Base-by-base conservation (phyloP, 35 echinoderm and acorn worm species). In the Heliocidaris erythrogramma region DNA sequence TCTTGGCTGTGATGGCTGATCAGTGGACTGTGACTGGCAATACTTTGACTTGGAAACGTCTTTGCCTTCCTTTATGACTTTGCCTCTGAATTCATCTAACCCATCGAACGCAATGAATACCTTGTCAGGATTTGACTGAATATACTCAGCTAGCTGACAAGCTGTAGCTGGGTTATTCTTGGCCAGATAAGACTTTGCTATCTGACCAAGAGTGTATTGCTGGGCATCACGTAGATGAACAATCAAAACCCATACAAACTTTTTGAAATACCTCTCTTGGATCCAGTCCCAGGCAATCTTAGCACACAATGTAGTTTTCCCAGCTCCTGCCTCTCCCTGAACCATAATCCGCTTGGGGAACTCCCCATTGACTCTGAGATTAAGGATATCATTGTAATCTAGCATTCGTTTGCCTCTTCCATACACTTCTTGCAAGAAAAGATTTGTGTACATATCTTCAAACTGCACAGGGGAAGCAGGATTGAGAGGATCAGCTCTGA, bases 271-370 rank as follows among this genome's bases (percentile, higher is more conserved):
- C 31, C 31, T 89, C 2, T 35, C 31, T 13, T 89, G 12, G 86
- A 27, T 14, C 86, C 86, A 89, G 86, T 89, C 86, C 86, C 86
- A 89, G 31, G 86, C 86, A 14, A 89, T 35, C 31, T 89, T 89
- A 30, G 86, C 13, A 13, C 21, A 89, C 24, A 89, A 4, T 35
- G 86, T 89, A 2, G 86, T 89, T 32, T 89, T 89, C 12, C 86
- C 86, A 14, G 30, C 86, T 24, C 86, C 35, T 42, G 35, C 35
- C 35, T 42, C 35, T 42, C 35, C 35, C 35, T 42, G 35, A 42
- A 42, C 35, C 35, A 42, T 42, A 42, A 42, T 0, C 35, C 35
- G 35, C 35, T 42, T 42, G 35, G 35, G 35, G 35, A 42, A 42
- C 35, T 42, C 35, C 35, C 35, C 35, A 42, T 42, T 42, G 35